Evolutionary conservation across 2,113 vertebrate species (phyloP).

Genomic region (Stercorarius parasiticus): DNA sequence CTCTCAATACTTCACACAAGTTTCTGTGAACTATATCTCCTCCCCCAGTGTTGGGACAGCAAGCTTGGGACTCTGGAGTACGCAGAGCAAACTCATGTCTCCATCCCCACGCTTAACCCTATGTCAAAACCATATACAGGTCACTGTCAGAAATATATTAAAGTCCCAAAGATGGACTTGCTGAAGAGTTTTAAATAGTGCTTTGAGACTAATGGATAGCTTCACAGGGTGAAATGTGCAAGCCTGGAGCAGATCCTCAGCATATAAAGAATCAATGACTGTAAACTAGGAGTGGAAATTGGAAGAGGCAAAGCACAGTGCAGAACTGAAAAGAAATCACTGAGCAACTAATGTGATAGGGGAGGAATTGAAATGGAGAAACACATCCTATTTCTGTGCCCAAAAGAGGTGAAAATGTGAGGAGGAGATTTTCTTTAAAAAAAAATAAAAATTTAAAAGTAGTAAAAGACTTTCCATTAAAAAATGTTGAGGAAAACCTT

Average conservation of each 20-base stretch:
- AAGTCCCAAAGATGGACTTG: background rate
- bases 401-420: slow-evolving; percentile 22
- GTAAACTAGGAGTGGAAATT: slow-evolving; percentile 65
- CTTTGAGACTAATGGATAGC: slow-evolving; percentile 39
- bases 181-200: background rate
- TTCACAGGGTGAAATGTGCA: slow-evolving; percentile 47
- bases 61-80: background rate
- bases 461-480: background rate
- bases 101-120: background rate
- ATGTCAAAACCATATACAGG: background rate
- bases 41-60: background rate
- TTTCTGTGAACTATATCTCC: background rate
- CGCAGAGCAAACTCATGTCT: fast-evolving
- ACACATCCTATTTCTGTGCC: slow-evolving; percentile 27
- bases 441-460: background rate
- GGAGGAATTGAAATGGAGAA: slow-evolving; percentile 54
- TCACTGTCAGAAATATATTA: background rate
- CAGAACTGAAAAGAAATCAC: slow-evolving; percentile 67
- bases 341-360: slow-evolving; percentile 59
- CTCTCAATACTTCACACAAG: background rate
- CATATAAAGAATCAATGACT: slow-evolving; percentile 66
- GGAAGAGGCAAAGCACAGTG: slow-evolving; percentile 66
- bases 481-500: background rate
- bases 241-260: slow-evolving; percentile 30
- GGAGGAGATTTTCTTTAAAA: background rate